Conservation (phyloP, 2,888 invertebrate species). For the Acanthosepion esculentum region DNA sequence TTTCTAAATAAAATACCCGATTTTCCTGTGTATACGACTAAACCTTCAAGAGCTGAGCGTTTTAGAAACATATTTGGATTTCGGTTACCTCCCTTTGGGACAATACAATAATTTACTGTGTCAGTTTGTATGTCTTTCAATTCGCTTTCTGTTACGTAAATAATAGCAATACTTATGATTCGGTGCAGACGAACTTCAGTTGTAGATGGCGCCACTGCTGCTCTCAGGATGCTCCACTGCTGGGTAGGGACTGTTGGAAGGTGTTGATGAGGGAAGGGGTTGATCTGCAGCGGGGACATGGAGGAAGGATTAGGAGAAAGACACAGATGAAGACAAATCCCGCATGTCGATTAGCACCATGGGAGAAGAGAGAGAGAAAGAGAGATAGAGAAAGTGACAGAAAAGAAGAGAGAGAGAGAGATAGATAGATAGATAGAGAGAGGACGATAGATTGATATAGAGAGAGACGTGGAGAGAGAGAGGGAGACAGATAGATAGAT, state of each 20-base stretch:
- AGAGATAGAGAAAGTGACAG: too few species aligned
- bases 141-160: background rate
- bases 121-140: background rate
- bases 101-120: background rate
- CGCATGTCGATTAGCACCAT: background rate
- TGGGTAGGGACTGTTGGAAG: background rate
- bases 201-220: background rate
- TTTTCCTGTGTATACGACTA: background rate
- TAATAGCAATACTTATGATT: background rate
- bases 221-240: background rate
- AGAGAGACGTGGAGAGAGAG: too few species aligned
- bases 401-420: background rate
- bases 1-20: background rate
- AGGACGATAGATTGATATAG: too few species aligned
- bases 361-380: background rate
- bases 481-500: background rate
- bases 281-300: background rate
- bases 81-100: background rate
- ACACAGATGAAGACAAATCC: background rate
- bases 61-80: background rate
- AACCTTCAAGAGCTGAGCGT: background rate
- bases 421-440: background rate
- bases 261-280: background rate
- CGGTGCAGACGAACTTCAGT: background rate
- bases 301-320: background rate